Base-by-base conservation (phyloP, 2,888 invertebrate genomes). In the Campaea margaritaria region DNA sequence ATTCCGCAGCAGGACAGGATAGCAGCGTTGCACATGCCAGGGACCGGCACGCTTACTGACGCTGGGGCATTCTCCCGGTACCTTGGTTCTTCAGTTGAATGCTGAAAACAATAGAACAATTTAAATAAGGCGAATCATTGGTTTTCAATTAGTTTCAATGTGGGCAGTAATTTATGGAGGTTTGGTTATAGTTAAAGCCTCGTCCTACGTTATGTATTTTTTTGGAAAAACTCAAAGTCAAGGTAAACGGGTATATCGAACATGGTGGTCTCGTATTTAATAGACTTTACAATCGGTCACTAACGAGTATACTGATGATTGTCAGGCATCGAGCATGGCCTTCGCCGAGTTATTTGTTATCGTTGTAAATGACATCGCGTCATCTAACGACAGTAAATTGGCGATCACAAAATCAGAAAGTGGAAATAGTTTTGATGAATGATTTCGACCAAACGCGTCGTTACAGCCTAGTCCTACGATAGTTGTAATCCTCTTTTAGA, bases 1-100 rank as follows among this genome's bases (percentile, higher is more conserved):
- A 68, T 61, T 38, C 71, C 73, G 60, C 91, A 90, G 73, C 91
- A 91, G 1, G 81, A 74, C 0, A 91, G 69, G 41, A 87, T 76
- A 0, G 86, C 84, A 12, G 86, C 83, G 43, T 82, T 82, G 64
- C 91, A 91, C 58, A 70, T 68, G 2, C 69, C 71, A 0, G 81
- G 80, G 8, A 49, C 34, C n/a, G 50, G 4, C 8, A 52, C 7
- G 7, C 42, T 48, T 12, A 50, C 13, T n/a, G 51, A 13, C 9
- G 43, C 43, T 12, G 54, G 58, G 15, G 50, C 5, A 11, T 31
- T 11, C 0, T 27, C 11, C 8, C 1, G 52, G 16, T 70, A 72
- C 11, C 16, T 56, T 7, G 79, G 77, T 11, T 74, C 70, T 46
- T 77, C 70, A 48, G 77, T 68, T 7, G 58, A 21, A 9, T 47